These are phyloP conservation scores for Philotrypesis tridentata DNA, from an alignment of 1,140 invertebrate species.

Conservation along the genomic window DNA sequence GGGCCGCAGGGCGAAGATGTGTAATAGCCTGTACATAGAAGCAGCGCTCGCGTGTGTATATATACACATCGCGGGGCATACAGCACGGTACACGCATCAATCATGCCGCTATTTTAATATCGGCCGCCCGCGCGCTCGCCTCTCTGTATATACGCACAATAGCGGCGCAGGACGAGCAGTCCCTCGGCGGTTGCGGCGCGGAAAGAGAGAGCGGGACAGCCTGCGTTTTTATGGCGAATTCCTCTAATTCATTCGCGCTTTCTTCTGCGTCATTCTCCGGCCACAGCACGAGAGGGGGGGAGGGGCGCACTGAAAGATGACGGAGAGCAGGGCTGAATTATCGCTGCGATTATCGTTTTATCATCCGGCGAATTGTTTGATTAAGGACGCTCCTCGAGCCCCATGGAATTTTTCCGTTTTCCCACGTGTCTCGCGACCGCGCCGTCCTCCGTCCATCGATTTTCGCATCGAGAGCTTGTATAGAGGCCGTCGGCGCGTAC, in stretches of 20 bases:
- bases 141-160: constrained; percentile 60
- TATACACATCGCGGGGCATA: no score
- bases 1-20: not conserved
- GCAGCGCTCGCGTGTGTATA: no score
- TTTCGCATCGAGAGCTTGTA: no score
- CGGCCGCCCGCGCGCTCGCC: constrained; percentile 58
- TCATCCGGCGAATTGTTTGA: not conserved
- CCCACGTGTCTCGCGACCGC: not conserved
- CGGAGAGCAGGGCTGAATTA: not conserved
- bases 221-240: constrained; percentile 56
- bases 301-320: not conserved
- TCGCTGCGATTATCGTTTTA: not conserved
- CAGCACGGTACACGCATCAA: constrained; percentile 73
- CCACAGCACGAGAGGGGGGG: not conserved
- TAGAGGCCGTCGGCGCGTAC: no score
- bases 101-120: constrained; percentile 74
- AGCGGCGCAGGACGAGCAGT: constrained; percentile 57
- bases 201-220: not conserved
- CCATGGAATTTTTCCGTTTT: not conserved
- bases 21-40: not conserved
- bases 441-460: not conserved
- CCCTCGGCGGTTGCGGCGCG: not conserved
- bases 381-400: not conserved
- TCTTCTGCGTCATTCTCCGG: constrained; percentile 24
- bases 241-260: constrained; percentile 68